Evolutionary conservation across 64 coral and sea anemone genomes (phyloP), one percentile per base, ranked within the genome.

Genomic region (Montipora foliosa): DNA sequence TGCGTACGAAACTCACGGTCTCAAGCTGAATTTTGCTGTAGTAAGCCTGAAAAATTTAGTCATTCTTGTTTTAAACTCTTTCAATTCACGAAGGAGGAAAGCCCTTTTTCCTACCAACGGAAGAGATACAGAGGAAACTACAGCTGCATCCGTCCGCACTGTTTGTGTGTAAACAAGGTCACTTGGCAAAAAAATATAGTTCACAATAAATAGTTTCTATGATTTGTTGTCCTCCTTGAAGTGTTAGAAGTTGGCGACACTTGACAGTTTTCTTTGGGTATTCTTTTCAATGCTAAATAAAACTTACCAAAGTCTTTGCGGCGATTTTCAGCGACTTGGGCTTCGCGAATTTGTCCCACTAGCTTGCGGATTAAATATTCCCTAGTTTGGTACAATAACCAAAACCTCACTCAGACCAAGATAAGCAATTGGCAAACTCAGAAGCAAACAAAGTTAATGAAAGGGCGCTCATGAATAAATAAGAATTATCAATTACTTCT

Each of bases 391-490:
- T 72, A 86, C 46, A 71, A 49, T 49, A 73, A 45, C 47, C 29
- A 17, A 72, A 68, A 24, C 45, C 16, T 6, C 44, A 17, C 47
- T 45, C 10, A 86, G 16, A 72, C 20, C 44, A 21, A 67, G 5
- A 21, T 24, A 71, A 64, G 61, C 82, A 86, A 86, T 72, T 86
- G 71, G 44, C 17, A 51, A 86, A 51, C 46, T 47, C 3, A 29
- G 29, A 50, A 45, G 45, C 66, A 86, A 86, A 86, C 82, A 86
- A 86, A 46, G 37, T 86, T 19, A 86, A 21, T 86, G 46, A 86
- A 72, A 86, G 60, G 17, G 44, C 44, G 47, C 82, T 86, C 82
- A 86, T 86, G 82, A 86, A 86, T 86, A 86, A 86, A 86, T 50
- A 44, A 86, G 62, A 49, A 67, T 45, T 84, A 68, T 14, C 81